These are phyloP conservation scores for Mythimna loreyi DNA, from an alignment of 2,888 invertebrate genomes.

Conservation along the genomic window DNA sequence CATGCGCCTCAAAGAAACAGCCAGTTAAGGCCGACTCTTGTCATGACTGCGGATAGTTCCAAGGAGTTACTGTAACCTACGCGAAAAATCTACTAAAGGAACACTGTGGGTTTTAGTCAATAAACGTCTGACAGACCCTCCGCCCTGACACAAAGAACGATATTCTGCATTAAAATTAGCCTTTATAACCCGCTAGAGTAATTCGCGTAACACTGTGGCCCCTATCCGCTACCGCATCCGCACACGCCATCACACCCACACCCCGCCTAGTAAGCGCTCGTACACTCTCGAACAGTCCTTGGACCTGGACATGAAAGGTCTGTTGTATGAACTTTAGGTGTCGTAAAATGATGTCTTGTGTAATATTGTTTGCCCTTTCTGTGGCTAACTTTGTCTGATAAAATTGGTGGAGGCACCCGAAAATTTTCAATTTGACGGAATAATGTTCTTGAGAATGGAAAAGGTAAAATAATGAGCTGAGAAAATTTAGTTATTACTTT, in stretches of 20 bases:
- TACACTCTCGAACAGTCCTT: neutral
- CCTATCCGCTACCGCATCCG: too few relatives aligned
- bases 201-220: neutral
- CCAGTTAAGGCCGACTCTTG: too few relatives aligned
- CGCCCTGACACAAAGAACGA: too few relatives aligned
- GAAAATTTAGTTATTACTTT: neutral
- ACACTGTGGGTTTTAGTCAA: too few relatives aligned
- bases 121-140: too few relatives aligned
- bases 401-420: neutral
- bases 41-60: too few relatives aligned
- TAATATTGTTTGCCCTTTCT: slow-evolving; percentile 27
- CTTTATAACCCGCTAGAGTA: too few relatives aligned
- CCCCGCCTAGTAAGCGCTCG: too few relatives aligned
- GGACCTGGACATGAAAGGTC: slow-evolving; percentile 4
- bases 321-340: slow-evolving; percentile 15
- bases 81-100: too few relatives aligned
- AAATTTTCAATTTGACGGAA: slow-evolving; percentile 8
- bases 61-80: too few relatives aligned
- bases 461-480: slow-evolving; percentile 4
- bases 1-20: too few relatives aligned
- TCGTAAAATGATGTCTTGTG: slow-evolving; percentile 15
- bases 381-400: slow-evolving; percentile 22
- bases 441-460: neutral
- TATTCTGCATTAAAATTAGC: too few relatives aligned
- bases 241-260: neutral